Evolutionary conservation across 2,113 vertebrate genomes (phyloP).

Genomic region (Carassius carassius): DNA sequence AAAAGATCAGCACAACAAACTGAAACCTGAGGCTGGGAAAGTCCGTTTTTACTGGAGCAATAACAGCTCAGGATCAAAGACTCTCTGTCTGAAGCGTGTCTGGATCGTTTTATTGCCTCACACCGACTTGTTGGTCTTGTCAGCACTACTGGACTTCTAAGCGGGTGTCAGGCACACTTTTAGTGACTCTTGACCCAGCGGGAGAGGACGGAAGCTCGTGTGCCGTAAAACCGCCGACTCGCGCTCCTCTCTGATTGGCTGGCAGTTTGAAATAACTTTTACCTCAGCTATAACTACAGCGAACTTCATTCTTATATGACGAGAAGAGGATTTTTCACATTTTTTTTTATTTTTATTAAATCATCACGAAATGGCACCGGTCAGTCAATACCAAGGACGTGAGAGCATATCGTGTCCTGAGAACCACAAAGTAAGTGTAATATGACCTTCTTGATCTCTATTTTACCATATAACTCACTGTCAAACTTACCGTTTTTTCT

Average conservation of each 20-base stretch:
- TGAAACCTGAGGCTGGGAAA: background rate
- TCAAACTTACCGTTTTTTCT: background rate
- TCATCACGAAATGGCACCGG: background rate
- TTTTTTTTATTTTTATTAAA: no score
- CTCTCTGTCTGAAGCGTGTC: conserved; percentile 45
- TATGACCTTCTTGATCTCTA: background rate
- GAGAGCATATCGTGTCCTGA: background rate
- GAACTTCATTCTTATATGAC: background rate
- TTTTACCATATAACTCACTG: background rate
- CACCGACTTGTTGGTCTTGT: conserved; percentile 16
- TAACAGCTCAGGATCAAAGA: conserved; percentile 47
- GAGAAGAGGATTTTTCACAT: background rate
- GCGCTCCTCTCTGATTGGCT: conserved; percentile 5
- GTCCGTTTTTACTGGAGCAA: conserved; percentile 8
- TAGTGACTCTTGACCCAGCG: conserved; percentile 49
- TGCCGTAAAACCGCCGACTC: conserved; percentile 20
- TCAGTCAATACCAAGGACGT: background rate
- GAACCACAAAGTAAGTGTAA: conserved; percentile 18
- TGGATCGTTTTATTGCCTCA: conserved; percentile 28
- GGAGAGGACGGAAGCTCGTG: conserved; percentile 45
- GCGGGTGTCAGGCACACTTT: conserved; percentile 52
- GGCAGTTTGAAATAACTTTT: conserved; percentile 39
- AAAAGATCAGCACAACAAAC: background rate
- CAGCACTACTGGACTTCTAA: conserved; percentile 11
- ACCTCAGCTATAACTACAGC: conserved; percentile 35